Base-by-base conservation (phyloP, 2,797 vertebrate genomes). In the Tolypeutes matacus region DNA sequence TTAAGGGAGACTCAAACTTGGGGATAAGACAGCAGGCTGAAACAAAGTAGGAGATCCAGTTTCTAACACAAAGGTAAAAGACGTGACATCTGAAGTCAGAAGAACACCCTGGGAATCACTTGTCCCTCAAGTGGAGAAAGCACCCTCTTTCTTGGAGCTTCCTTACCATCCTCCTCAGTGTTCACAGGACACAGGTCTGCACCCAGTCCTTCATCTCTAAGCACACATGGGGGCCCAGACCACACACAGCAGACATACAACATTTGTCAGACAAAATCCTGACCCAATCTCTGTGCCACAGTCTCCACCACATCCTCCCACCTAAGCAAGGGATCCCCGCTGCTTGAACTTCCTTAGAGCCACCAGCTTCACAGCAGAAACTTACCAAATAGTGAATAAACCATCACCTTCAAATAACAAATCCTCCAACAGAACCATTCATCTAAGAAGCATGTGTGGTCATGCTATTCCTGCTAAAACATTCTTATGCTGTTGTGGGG, bases 1-100 rank as follows among this genome's bases (percentile, higher is more conserved):
- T 31, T 91, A 90, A 82, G 18, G 49, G 34, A 92, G 34, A 23
- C 46, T 76, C 53, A 91, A 89, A 64, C n/a, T 23, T 86, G 77
- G 36, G 39, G 56, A 73, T 78, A 17, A 56, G 76, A 92, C 0
- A 27, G 42, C 31, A 91, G 42, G 62, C 1, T 49, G 36, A 90
- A 76, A n/a, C 39, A 31, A 81, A 86, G 58, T 10, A 53, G 70
- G 78, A 86, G 36, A 34, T 56, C 34, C 9, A n/a, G 36, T 64
- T 92, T 76, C 70, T 39, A 60, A 76, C 25, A 62, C 34, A 21
- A 78, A 76, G 90, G 36, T 73, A 29, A 8, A 64, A 67, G 13
- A 58, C 4, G 2, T 46, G 3, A 39, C 31, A 67, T 53, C 73
- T 64, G 2, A 0, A 56, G 65, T 10, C 29, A 25, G 31, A 29